Evolutionary conservation across 2,113 vertebrate species (phyloP).

Genomic region (Mola mola): DNA sequence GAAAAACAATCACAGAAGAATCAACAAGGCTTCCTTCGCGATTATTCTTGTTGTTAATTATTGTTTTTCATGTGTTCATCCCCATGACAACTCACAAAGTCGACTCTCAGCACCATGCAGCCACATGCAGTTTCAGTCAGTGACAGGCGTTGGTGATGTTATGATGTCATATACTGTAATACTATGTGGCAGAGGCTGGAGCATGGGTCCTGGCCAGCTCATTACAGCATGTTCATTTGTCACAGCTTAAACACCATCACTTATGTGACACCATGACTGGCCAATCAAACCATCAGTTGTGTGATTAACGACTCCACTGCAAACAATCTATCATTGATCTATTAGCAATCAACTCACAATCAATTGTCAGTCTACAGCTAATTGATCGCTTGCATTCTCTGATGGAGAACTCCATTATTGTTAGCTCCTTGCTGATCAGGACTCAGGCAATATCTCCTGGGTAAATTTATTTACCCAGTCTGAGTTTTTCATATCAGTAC

Average conservation of each 20-base stretch:
- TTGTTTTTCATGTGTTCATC: neutral
- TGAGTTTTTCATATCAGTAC: too few relatives aligned
- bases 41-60: slow-evolving; percentile 7
- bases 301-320: slow-evolving; percentile 44
- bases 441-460: too few relatives aligned
- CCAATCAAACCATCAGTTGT: slow-evolving; percentile 30
- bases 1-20: slow-evolving; percentile 1
- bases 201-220: slow-evolving; percentile 3
- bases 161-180: slow-evolving; percentile 16
- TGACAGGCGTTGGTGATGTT: neutral
- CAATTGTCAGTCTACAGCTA: slow-evolving; percentile 24
- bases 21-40: neutral
- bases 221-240: slow-evolving; percentile 44
- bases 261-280: slow-evolving; percentile 15
- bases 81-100: neutral
- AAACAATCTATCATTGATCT: slow-evolving; percentile 54
- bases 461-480: too few relatives aligned
- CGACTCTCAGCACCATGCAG: neutral
- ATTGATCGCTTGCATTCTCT: slow-evolving; percentile 13
- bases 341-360: slow-evolving; percentile 48
- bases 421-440: neutral
- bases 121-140: neutral
- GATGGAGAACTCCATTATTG: neutral
- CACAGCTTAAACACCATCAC: slow-evolving; percentile 33
- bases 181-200: slow-evolving; percentile 7